Conservation (phyloP, 1,140 invertebrate species). For the Aphelinus certus region DNA sequence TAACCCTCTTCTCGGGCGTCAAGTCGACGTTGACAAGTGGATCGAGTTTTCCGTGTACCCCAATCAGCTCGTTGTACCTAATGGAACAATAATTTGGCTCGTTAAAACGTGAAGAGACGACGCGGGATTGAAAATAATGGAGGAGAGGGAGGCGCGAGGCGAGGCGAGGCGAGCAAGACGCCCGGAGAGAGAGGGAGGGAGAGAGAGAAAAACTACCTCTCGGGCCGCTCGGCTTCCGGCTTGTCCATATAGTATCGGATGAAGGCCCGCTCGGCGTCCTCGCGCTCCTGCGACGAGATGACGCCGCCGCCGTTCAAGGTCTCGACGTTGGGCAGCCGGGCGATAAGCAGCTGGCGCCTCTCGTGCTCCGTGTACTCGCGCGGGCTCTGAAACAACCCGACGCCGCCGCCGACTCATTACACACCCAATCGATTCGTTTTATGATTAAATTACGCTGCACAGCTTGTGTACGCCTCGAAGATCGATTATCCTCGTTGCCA, state of each 20-base stretch:
- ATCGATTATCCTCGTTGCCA: too few species aligned
- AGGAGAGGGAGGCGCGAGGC: not conserved
- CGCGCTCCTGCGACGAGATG: constrained; percentile 83
- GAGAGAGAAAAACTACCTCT: constrained; percentile 66
- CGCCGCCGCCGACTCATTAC: too few species aligned
- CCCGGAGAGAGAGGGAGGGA: not conserved
- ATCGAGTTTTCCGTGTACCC: constrained; percentile 86
- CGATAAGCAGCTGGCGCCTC: constrained; percentile 84
- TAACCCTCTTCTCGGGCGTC: constrained; percentile 84
- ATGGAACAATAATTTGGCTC: not conserved
- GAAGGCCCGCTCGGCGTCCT: constrained; percentile 93
- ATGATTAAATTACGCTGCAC: too few species aligned
- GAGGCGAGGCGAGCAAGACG: not conserved
- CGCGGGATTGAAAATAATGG: not conserved
- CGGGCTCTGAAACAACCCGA: constrained; percentile 68
- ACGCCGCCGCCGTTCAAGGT: constrained; percentile 89
- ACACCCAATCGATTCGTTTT: too few species aligned
- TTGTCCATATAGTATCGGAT: constrained; percentile 91
- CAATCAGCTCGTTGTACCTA: constrained; percentile 83
- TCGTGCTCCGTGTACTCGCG: constrained; percentile 88
- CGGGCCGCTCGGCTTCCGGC: constrained; percentile 79
- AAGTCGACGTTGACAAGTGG: constrained; percentile 87
- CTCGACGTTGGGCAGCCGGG: constrained; percentile 84
- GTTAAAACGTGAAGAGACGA: not conserved
- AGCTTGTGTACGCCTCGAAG: too few species aligned